Evolutionary conservation across 2,888 invertebrate genomes (phyloP).

Genomic region (Drosophila leonis): DNA sequence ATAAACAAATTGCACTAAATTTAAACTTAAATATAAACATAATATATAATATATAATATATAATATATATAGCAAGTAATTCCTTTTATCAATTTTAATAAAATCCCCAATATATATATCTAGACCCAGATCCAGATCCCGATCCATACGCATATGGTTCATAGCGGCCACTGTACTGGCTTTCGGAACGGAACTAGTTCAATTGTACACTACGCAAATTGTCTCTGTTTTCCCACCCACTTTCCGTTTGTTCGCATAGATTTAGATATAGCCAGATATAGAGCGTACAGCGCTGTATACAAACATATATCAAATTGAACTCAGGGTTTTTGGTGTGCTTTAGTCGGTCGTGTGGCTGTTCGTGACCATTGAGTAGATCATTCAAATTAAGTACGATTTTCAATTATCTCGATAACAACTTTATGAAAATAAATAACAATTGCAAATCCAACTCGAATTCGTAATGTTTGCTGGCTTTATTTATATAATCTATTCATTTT

Average conservation of each 20-base stretch:
- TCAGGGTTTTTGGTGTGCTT: constrained; percentile 36
- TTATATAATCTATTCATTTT: background rate
- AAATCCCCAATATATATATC: background rate
- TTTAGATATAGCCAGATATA: constrained; percentile 1
- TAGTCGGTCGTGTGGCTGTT: constrained; percentile 25
- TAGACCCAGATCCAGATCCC: background rate
- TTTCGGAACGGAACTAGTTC: constrained; percentile 21
- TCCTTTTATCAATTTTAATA: constrained; percentile 1
- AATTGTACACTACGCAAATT: background rate
- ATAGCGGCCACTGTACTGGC: constrained; percentile 23
- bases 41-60: background rate
- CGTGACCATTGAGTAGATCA: constrained; percentile 12
- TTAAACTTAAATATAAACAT: background rate
- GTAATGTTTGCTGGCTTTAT: constrained; percentile 5
- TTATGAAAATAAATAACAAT: constrained; percentile 6
- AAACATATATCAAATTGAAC: constrained; percentile 12
- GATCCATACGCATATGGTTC: constrained; percentile 10
- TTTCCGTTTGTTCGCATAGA: constrained; percentile 5
- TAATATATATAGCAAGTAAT: background rate
- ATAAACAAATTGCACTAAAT: constrained; percentile 2
- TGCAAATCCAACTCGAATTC: constrained; percentile 8
- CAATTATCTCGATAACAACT: constrained; percentile 5
- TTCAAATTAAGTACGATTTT: constrained; percentile 15
- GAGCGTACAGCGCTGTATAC: background rate
- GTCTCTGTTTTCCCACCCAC: background rate